Conservation (phyloP, 1,140 invertebrate genomes). For the Bathynomus jamesi region DNA sequence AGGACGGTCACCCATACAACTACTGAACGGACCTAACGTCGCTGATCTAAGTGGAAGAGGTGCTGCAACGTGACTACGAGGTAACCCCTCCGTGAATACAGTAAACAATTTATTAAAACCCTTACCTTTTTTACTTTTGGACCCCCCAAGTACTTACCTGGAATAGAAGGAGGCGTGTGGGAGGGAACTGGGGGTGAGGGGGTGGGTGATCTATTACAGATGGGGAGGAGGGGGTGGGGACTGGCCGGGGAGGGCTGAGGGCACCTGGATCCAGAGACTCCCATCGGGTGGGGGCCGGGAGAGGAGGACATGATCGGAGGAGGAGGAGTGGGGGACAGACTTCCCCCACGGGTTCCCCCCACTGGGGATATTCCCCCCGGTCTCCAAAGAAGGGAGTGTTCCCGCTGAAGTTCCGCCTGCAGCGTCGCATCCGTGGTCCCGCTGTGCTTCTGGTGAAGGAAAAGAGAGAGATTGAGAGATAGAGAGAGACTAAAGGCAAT, state of each 20-base stretch:
- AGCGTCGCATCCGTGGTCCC: neutral
- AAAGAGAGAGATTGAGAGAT: no score
- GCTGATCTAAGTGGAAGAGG: no score
- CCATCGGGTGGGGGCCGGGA: neutral
- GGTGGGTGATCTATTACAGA: neutral
- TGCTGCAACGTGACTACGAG: no score
- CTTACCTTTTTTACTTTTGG: no score
- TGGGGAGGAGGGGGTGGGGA: neutral
- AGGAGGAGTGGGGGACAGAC: neutral
- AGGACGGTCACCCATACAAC: no score
- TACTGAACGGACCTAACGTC: no score
- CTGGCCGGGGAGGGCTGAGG: neutral
- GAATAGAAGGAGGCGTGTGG: neutral
- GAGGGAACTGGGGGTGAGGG: neutral
- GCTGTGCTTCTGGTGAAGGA: neutral
- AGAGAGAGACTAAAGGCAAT: no score
- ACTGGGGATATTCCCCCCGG: neutral
- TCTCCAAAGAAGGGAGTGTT: neutral
- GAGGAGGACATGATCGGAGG: neutral
- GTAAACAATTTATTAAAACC: no score
- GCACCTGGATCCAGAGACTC: neutral
- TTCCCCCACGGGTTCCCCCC: neutral
- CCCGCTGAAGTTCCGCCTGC: neutral
- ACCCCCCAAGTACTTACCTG: no score
- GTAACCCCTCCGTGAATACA: no score